Evolutionary conservation across 1,140 invertebrate genomes (phyloP).

Genomic region (Papilio xuthus): DNA sequence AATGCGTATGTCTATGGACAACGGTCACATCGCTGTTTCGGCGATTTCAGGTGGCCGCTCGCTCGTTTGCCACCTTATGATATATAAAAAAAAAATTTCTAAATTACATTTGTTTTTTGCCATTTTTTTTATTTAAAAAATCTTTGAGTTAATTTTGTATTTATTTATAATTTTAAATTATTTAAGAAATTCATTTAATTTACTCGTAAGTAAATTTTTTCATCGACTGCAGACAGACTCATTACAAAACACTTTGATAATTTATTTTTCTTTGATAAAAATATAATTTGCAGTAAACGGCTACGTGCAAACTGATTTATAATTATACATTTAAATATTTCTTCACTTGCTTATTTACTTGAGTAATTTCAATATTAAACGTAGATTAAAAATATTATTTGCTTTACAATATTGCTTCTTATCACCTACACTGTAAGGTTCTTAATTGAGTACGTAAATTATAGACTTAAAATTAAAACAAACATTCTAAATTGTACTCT

Average conservation of each 20-base stretch:
- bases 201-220: no score
- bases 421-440: neutral
- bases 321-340: neutral
- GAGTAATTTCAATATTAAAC: constrained; percentile 19
- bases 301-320: constrained; percentile 8
- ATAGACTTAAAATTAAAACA: neutral
- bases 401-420: constrained; percentile 19
- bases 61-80: no score
- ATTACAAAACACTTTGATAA: neutral
- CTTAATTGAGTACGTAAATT: constrained; percentile 18
- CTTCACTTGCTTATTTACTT: constrained; percentile 14
- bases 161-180: no score
- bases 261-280: neutral
- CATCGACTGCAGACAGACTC: neutral
- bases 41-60: no score
- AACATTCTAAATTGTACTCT: constrained; percentile 10
- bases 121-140: no score
- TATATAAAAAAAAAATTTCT: no score
- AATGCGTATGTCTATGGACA: no score
- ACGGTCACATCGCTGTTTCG: no score
- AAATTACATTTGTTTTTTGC: no score
- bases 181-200: no score
- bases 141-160: no score
- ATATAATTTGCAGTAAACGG: neutral
- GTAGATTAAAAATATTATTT: constrained; percentile 10